Percentiles rank a stretch among this genome's conserved stretches.
phyloP scores from a whole-genome alignment of 2,888 invertebrate species.

The Branchipolynoe longqiensis region DNA sequence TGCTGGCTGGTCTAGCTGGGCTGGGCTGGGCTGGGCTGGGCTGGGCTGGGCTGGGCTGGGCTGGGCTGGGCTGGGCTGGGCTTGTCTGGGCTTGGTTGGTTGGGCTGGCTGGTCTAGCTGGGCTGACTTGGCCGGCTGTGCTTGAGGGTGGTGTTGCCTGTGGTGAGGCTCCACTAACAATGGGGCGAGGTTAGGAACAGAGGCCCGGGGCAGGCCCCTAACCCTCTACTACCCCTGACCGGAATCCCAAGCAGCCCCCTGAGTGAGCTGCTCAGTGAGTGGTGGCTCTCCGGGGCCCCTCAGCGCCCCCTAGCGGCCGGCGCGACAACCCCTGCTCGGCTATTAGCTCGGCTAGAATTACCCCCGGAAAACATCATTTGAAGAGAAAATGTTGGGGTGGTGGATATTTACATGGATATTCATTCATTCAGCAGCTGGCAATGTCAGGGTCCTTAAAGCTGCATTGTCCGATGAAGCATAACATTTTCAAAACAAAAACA shows the following conservation, averaged over 20 bases:
- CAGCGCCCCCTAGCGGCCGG: not conserved
- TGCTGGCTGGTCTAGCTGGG: too few relatives aligned
- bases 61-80: too few relatives aligned
- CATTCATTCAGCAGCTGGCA: constrained; percentile 31
- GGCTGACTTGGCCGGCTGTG: too few relatives aligned
- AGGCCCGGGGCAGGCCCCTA: not conserved
- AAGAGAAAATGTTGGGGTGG: constrained; percentile 54
- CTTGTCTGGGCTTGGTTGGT: too few relatives aligned
- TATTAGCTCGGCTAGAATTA: constrained; percentile 53
- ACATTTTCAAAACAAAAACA: too few relatives aligned
- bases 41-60: too few relatives aligned
- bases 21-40: too few relatives aligned
- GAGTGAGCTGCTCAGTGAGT: not conserved
- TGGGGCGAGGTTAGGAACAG: constrained; percentile 17
- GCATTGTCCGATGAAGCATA: too few relatives aligned
- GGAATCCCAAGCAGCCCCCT: constrained; percentile 39
- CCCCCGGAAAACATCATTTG: constrained; percentile 54
- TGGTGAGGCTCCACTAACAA: not conserved
- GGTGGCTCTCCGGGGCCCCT: constrained; percentile 25
- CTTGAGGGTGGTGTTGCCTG: not conserved
- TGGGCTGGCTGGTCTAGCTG: too few relatives aligned
- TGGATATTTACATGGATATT: constrained; percentile 52
- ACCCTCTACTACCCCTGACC: constrained; percentile 1
- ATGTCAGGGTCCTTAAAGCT: constrained; percentile 46
- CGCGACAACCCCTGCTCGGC: not conserved